phyloP scores from a whole-genome alignment of 2,113 vertebrate species.

The Callospermophilus lateralis region DNA sequence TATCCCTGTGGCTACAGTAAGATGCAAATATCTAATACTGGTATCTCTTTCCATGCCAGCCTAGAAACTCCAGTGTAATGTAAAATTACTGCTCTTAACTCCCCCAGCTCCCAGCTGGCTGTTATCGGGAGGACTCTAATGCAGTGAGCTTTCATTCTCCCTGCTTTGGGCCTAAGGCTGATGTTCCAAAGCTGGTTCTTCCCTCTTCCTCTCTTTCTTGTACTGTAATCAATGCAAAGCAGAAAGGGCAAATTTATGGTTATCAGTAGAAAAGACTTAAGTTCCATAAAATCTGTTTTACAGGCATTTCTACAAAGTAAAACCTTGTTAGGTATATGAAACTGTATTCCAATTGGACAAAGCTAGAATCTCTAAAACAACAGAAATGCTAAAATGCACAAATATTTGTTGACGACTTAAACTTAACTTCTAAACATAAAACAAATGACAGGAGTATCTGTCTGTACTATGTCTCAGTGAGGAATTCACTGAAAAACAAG shows the following conservation, averaged over 20 bases:
- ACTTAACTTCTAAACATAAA: neutral
- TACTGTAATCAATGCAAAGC: constrained; percentile 41
- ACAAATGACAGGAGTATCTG: neutral
- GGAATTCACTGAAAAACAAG: constrained; percentile 1
- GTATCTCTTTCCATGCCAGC: constrained; percentile 72
- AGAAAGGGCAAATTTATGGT: constrained; percentile 54
- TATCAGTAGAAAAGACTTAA: constrained; percentile 60
- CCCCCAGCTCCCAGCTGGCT: constrained; percentile 48
- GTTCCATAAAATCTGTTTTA: constrained; percentile 31
- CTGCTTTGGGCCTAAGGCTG: neutral
- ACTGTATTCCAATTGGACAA: neutral
- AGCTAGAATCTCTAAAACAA: constrained; percentile 8
- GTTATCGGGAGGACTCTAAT: constrained; percentile 56
- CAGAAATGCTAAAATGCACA: constrained; percentile 30
- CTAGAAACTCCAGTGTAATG: constrained; percentile 66
- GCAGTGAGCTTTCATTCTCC: constrained; percentile 54
- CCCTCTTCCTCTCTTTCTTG: neutral
- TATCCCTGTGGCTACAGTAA: constrained; percentile 76
- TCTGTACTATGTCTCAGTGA: neutral
- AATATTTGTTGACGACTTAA: neutral
- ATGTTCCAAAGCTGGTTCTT: neutral
- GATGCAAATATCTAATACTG: constrained; percentile 79
- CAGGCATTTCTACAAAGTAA: constrained; percentile 15
- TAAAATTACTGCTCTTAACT: constrained; percentile 62
- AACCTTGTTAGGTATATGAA: constrained; percentile 26